Evolutionary conservation across 2,113 vertebrate species (phyloP).

Genomic region (Fukomys damarensis): DNA sequence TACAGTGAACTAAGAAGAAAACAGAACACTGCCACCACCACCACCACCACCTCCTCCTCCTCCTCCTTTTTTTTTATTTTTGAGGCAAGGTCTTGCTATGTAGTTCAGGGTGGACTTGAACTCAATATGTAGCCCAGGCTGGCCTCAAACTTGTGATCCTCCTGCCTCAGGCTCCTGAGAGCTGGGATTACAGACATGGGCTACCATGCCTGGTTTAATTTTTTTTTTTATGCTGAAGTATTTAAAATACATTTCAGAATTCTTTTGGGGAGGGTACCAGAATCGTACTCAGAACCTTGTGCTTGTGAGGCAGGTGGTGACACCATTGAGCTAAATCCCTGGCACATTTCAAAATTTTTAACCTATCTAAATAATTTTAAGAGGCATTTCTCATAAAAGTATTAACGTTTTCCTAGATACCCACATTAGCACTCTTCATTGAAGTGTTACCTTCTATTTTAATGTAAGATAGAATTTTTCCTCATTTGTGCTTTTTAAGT

Average conservation of each 20-base stretch:
- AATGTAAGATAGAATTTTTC: conserved; percentile 13
- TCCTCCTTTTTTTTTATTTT: neutral
- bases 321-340: no score
- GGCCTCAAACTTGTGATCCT: no score
- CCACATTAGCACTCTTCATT: neutral
- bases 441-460: neutral
- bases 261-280: no score
- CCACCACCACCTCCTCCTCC: no score
- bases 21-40: neutral
- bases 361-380: neutral
- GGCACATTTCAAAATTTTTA: conserved; percentile 38
- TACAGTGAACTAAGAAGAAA: neutral
- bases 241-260: conserved; percentile 52
- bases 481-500: neutral
- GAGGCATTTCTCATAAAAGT: neutral
- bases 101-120: no score
- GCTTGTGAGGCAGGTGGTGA: no score
- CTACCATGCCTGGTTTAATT: neutral
- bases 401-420: neutral
- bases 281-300: no score
- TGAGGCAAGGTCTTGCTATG: no score
- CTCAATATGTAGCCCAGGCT: no score
- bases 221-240: neutral
- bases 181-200: neutral
- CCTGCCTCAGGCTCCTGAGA: neutral